Base-by-base conservation (phyloP, 2,888 invertebrate species). In the Chaetoderma sp. region DNA sequence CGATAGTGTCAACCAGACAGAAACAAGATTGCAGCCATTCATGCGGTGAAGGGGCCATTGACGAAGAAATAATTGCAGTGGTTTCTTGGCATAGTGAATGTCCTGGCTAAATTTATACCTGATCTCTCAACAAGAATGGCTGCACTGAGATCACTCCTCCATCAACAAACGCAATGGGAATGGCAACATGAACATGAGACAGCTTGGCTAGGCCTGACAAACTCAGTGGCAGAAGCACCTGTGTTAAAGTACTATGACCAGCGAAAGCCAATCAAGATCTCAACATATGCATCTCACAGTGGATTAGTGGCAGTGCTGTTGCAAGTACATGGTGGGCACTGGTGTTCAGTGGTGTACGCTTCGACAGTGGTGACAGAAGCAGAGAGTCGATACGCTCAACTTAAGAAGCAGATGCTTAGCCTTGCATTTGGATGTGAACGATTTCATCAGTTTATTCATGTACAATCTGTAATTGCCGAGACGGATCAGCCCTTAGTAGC, bases 221-320 rank as follows among this genome's bases (percentile, higher is more conserved):
- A 5, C 6, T 42, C 33, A n/a, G 13, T 55, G 8, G 10, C 56
- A 5, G 30, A 30, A 5, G n/a, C 4, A 33, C 56, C 56, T 18
- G 56, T 55, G n/a, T 33, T 55, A 5, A 23, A 55, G 33, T 55
- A 32, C 21, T 55, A 55, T 55, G 30, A 33, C 8, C 10, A 36
- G 39, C 39, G n/a, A 18, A 63, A 67, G 45, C 33, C 42, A 10
- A 33, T 56, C 27, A 52, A 28, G 32, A 32, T 52, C 2, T 30
- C 30, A 5, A 30, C n/a, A 23, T 60, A 63, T 61, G 54, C 39
- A 27, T 61, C 60, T 32, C n/a, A 59, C 23, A 6, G 18, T 30
- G 62, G 64, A 10, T n/a, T 66, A 8, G 65, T 64, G 28, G 58
- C 54, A 28, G 60, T 36, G 6, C 3, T 66, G 10, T 33, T 66